Percentiles rank a stretch among this genome's conserved stretches.
Evolutionary conservation across 2,888 invertebrate genomes (phyloP).

Genomic region (Tenthredo livida): DNA sequence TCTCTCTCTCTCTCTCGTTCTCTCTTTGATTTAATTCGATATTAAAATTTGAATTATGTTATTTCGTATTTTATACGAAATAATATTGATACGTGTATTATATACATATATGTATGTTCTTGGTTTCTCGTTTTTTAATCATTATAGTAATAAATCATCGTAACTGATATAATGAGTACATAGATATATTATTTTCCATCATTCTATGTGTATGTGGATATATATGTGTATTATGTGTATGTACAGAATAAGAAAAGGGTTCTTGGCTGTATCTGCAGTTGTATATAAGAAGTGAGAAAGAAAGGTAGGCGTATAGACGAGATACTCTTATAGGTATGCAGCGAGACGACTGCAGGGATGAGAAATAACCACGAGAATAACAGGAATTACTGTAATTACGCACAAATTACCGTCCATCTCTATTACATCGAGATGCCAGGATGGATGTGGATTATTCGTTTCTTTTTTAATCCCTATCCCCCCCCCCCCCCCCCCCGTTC

Average conservation of each 20-base stretch:
- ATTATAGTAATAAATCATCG: neutral
- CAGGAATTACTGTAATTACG: slow-evolving; percentile 45
- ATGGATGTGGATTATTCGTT: slow-evolving; percentile 30
- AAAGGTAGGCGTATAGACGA: neutral
- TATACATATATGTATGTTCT: neutral
- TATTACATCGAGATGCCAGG: slow-evolving; percentile 25
- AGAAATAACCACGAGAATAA: neutral
- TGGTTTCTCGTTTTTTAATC: neutral
- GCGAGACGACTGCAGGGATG: slow-evolving; percentile 2
- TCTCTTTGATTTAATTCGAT: neutral
- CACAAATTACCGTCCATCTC: slow-evolving; percentile 45
- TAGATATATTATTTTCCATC: neutral
- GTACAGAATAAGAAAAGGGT: neutral
- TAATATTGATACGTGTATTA: too few relatives aligned
- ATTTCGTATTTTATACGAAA: too few relatives aligned
- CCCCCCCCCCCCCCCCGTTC: neutral
- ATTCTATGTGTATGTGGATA: neutral
- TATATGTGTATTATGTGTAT: neutral
- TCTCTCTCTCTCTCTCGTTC: neutral
- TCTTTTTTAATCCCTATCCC: neutral
- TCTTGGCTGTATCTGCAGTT: neutral
- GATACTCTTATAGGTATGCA: neutral
- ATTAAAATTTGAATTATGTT: too few relatives aligned
- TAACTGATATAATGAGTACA: neutral
- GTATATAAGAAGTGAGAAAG: neutral